These are phyloP conservation scores for Xyrichtys novacula DNA, from an alignment of 2,797 vertebrate genomes.

Conservation along the genomic window DNA sequence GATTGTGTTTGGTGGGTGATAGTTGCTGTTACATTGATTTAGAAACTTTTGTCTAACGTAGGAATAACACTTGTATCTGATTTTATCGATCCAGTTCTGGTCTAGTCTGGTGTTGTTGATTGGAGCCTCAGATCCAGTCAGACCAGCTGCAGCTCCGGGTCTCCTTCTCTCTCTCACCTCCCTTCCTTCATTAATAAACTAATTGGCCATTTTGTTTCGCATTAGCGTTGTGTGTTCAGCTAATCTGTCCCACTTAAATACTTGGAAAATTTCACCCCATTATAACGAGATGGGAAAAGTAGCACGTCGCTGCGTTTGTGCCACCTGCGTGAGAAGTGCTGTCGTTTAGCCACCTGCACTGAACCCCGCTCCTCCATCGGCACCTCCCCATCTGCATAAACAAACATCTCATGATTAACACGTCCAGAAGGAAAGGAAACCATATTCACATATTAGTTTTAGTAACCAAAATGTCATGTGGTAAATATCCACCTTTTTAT, in stretches of 20 bases:
- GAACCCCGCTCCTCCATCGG: slow-evolving; percentile 27
- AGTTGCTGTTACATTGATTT: no score
- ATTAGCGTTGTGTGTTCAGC: slow-evolving; percentile 88
- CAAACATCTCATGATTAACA: slow-evolving; percentile 38
- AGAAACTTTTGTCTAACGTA: no score
- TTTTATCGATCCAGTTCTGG: not conserved
- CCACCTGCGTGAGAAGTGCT: slow-evolving; percentile 81
- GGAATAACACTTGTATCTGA: no score
- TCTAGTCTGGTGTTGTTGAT: slow-evolving; percentile 6
- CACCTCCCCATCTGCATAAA: slow-evolving; percentile 32
- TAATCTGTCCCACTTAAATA: slow-evolving; percentile 84
- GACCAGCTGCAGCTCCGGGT: not conserved
- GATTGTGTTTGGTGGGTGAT: no score
- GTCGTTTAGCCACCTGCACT: slow-evolving; percentile 69
- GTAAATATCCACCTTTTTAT: not conserved
- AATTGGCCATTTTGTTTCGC: slow-evolving; percentile 83
- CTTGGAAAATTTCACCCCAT: slow-evolving; percentile 85
- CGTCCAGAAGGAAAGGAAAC: not conserved
- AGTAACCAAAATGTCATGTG: no score
- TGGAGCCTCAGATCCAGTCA: not conserved
- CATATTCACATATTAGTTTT: no score
- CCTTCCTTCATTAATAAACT: slow-evolving; percentile 73
- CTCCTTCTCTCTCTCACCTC: slow-evolving; percentile 9
- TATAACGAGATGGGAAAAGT: slow-evolving; percentile 88
- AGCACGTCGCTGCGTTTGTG: slow-evolving; percentile 80